These are phyloP conservation scores for Portevinia maculata DNA, from an alignment of 2,888 invertebrate species.

Conservation along the genomic window DNA sequence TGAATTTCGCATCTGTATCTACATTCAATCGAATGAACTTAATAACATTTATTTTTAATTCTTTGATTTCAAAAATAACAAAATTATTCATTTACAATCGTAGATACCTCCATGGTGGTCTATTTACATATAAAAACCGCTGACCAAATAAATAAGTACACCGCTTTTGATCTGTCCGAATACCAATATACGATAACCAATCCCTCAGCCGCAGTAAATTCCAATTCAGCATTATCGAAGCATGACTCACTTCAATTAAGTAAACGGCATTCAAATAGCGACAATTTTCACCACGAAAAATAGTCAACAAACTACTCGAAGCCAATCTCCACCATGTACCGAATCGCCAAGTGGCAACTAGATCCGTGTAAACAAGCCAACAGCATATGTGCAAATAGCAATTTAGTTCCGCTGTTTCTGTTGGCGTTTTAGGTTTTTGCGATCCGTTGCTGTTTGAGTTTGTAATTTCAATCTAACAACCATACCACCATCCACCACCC, in stretches of 20 bases:
- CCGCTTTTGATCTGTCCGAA: constrained; percentile 6
- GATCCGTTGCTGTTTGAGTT: constrained; percentile 23
- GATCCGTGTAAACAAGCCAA: constrained; percentile 72
- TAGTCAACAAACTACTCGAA: constrained; percentile 3
- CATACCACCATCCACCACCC: constrained; percentile 23
- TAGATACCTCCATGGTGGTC: constrained; percentile 6
- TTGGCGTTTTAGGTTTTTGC: constrained; percentile 27
- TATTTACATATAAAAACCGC: not conserved
- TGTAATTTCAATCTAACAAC: constrained; percentile 39
- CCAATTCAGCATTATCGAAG: constrained; percentile 40
- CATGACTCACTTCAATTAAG: constrained; percentile 64
- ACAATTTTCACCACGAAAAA: constrained; percentile 37
- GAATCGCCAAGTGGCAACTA: constrained; percentile 61
- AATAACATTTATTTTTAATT: too few relatives aligned
- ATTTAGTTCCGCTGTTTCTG: constrained; percentile 59
- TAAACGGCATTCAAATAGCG: not conserved
- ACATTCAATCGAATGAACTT: too few relatives aligned
- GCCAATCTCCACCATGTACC: constrained; percentile 53
- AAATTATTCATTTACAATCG: too few relatives aligned
- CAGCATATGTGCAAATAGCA: constrained; percentile 73
- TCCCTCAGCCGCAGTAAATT: constrained; percentile 14
- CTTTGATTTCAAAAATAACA: too few relatives aligned
- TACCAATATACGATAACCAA: constrained; percentile 43
- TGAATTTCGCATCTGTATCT: too few relatives aligned
- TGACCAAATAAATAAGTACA: constrained; percentile 1